These are phyloP conservation scores for Thumatha senex DNA, from an alignment of 2,888 invertebrate genomes.

Conservation along the genomic window DNA sequence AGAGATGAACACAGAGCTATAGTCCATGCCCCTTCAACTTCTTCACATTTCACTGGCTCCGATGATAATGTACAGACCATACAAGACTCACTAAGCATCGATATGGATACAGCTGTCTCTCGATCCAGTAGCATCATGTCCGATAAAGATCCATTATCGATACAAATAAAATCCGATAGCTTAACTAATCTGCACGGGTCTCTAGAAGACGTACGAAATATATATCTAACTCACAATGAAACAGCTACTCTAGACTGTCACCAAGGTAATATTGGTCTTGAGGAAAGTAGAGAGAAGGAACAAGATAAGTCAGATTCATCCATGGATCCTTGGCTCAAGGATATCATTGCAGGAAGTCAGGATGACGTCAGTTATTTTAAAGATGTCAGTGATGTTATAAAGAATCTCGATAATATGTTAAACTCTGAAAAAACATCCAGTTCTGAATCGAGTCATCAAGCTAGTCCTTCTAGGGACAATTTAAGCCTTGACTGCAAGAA, in stretches of 20 bases:
- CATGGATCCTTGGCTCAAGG: constrained; percentile 85
- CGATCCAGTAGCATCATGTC: constrained; percentile 74
- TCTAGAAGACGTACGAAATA: constrained; percentile 83
- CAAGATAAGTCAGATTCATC: constrained; percentile 69
- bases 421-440: constrained; percentile 85
- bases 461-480: constrained; percentile 79
- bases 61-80: constrained; percentile 59
- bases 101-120: constrained; percentile 67
- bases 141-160: constrained; percentile 66
- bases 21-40: constrained; percentile 69
- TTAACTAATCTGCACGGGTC: constrained; percentile 88
- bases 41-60: constrained; percentile 62
- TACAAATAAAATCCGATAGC: constrained; percentile 79
- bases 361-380: constrained; percentile 84
- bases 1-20: constrained; percentile 80
- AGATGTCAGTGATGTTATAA: constrained; percentile 85
- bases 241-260: constrained; percentile 67
- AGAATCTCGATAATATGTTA: constrained; percentile 85
- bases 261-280: constrained; percentile 64
- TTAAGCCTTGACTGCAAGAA: constrained; percentile 75
- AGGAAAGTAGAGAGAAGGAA: constrained; percentile 59
- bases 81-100: constrained; percentile 62
- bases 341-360: constrained; percentile 82
- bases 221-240: constrained; percentile 75
- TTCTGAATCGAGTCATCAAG: constrained; percentile 83